Evolutionary conservation across 2,113 vertebrate genomes (phyloP).

Genomic region (Pheucticus melanocephalus): DNA sequence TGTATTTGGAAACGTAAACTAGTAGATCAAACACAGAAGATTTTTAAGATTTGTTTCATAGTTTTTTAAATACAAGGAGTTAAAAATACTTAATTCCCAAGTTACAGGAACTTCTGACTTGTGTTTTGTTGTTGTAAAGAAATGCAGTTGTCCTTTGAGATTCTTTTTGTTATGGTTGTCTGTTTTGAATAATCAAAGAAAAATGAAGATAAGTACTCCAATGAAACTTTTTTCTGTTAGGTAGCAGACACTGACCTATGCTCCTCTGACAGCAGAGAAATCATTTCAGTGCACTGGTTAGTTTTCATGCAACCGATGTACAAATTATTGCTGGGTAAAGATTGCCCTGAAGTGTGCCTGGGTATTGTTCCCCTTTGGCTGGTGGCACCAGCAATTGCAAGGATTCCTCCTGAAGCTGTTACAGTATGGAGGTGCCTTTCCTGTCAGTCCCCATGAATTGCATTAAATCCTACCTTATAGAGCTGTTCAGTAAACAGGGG

Average conservation of each 20-base stretch:
- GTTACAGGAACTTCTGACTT: neutral
- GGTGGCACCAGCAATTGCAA: neutral
- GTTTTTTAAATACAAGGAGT: neutral
- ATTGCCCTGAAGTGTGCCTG: neutral
- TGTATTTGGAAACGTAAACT: neutral
- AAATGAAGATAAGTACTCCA: neutral
- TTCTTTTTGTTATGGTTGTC: neutral
- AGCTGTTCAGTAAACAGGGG: neutral
- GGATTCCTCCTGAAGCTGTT: neutral
- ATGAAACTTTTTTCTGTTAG: neutral
- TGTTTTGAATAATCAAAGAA: neutral
- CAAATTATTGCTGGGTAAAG: neutral
- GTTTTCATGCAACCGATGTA: neutral
- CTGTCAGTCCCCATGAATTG: neutral
- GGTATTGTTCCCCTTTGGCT: neutral
- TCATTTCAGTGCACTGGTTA: neutral
- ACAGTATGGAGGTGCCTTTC: neutral
- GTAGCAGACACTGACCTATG: neutral
- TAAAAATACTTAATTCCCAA: neutral
- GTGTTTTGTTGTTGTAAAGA: neutral
- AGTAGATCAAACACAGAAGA: neutral
- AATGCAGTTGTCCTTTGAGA: neutral
- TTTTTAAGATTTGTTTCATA: neutral
- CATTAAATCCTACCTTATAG: neutral
- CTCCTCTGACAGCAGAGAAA: neutral